Evolutionary conservation across 2,113 vertebrate species (phyloP), one percentile per base, ranked within the genome.

Genomic region (Lampris megalopsis): DNA sequence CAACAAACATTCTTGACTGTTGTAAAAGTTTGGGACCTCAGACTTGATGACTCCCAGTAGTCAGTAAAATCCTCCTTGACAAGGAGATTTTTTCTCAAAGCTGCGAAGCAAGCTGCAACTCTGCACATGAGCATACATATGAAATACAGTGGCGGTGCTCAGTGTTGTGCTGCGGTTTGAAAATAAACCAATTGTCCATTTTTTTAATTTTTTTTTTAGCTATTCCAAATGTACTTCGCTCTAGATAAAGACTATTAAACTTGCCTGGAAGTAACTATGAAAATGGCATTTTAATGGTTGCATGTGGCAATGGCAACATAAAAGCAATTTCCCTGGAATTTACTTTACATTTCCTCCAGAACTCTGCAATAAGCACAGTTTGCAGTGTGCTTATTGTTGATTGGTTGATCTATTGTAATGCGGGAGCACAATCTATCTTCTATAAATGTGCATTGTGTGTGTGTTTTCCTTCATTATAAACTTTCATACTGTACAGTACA

Each of bases 1-100:
- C 86, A 90, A 83, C 82, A 89, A 91, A 87, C 86, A 84, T 87
- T 88, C 76, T 63, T 82, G 71, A 71, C 71, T 81, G 81, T 42
- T 81, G 82, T 89, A 63, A 89, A 88, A 82, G 73, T 88, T 89
- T 60, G 81, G 63, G 62, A 76, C 74, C 75, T 83, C 53, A 60
- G 78, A 83, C 71, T 60, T 41, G 84, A 80, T 68, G 79, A 85
- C 65, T 71, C 81, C 73, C 64, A 77, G 75, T 79, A 81, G 73
- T 68, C 63, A 53, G 73, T 78, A 73, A 81, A 83, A 79, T 73
- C 70, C 68, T 66, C 59, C 13, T 59, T 43, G 41, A 68, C 9
- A 36, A 48, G 43, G 59, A 1, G 0, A 10, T 47, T 24, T 24
- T 24, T 24, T 24, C 24, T 24, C 24, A 24, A 24, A 24, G 24